These are phyloP conservation scores for Meloidogyne hapla DNA, from an alignment of 1,140 invertebrate species.

Conservation along the genomic window DNA sequence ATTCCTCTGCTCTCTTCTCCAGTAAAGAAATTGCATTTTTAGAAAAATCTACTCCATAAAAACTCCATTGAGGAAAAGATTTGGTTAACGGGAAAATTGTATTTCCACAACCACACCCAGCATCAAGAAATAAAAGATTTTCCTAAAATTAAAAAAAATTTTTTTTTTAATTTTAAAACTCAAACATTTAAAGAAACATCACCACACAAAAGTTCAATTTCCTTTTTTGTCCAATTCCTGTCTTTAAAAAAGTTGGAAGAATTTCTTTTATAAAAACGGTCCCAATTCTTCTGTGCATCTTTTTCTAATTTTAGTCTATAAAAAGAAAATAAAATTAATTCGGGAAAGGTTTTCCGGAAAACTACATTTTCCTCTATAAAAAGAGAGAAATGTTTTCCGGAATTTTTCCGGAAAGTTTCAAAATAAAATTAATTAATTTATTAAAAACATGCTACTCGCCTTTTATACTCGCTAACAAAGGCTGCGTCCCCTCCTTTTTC, in stretches of 20 bases:
- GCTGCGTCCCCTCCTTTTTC: not conserved
- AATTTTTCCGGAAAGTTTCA: too few relatives aligned
- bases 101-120: constrained; percentile 96
- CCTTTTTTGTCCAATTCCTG: constrained; percentile 90
- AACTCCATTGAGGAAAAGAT: constrained; percentile 73
- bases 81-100: constrained; percentile 87
- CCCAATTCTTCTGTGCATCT: constrained; percentile 89
- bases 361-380: too few relatives aligned
- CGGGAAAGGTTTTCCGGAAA: too few relatives aligned
- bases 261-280: constrained; percentile 85
- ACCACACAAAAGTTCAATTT: constrained; percentile 79
- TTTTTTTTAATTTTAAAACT: not conserved
- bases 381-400: too few relatives aligned
- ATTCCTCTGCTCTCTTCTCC: constrained; percentile 69
- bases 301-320: constrained; percentile 73
- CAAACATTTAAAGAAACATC: constrained; percentile 48
- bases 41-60: constrained; percentile 94
- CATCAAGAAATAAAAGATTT: constrained; percentile 73
- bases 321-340: not conserved
- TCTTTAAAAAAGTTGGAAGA: constrained; percentile 84
- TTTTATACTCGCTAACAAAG: not conserved
- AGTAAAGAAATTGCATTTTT: constrained; percentile 69
- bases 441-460: not conserved
- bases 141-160: constrained; percentile 40
- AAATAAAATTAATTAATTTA: too few relatives aligned